Evolutionary conservation across 1,140 invertebrate genomes (phyloP), one percentile per base, ranked within the genome.

Genomic region (Atopsyche davidsoni): DNA sequence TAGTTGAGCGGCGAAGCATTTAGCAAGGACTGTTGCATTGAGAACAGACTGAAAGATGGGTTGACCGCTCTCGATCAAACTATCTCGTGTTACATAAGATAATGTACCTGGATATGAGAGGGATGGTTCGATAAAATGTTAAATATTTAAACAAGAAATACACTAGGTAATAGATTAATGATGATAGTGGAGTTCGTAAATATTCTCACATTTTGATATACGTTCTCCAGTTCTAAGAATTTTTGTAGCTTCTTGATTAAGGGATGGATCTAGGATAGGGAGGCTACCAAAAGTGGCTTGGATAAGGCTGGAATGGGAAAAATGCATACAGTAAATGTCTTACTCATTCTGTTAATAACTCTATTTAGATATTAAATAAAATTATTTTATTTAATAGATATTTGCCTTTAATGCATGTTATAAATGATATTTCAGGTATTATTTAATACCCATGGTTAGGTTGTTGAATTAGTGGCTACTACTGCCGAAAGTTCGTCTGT

Each of bases 261-360:
- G 64, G 13, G 79, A 77, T 22, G 78, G 75, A 59, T 88, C 85
- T 2, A 70, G 66, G 17, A 89, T 80, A 13, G 72, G 67, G n/a
- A 88, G 64, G 61, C 79, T 80, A 7, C 85, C 85, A 3, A 90
- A 69, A 4, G 78, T 66, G 2, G 85, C 82, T 75, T 90, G 87
- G 47, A 88, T 81, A 18, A 89, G 66, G 61, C 85, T 86, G 63
- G 49, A 73, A 72, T 51, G 59, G 59, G n/a, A 7, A 6, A 28
- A 28, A 28, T 28, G 6, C 6, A 28, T 28, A n/a, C 6, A 28
- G 25, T 7, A 6, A 28, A 28, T 28, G 25, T 28, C 6, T 28
- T 6, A 6, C n/a, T 7, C 6, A 28, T 28, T 28, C 24, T 28
- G 24, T 6, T 6, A 28, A 28, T 28, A 7, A 28, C n/a, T 6